Evolutionary conservation across 2,797 vertebrate species (phyloP), one percentile per base, ranked within the genome.

Genomic region (Peromyscus eremicus): DNA sequence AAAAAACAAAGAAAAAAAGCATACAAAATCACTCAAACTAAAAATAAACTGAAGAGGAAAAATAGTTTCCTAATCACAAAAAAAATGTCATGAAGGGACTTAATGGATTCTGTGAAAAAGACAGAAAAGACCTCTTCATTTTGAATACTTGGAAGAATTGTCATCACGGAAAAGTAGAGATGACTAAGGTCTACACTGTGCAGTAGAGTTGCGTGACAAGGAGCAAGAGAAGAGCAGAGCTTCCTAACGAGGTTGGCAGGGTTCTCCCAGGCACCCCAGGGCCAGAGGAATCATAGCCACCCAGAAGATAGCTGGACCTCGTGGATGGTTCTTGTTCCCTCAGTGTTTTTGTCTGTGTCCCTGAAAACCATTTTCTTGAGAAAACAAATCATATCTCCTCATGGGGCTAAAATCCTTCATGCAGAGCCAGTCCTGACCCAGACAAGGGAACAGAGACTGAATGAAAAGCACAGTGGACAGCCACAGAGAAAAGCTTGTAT

Each of bases 101-200:
- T 19, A 87, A 95, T 86, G 77, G 92, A 86, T 95, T 97, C 94
- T 55, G 91, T 97, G 92, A 85, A 95, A 96, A 37, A 62, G n/a
- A 21, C 21, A 52, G 16, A 12, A 2, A 98, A 96, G 32, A 0
- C 9, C 96, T 97, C 97, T 96, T 97, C 83, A 97, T 97, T 97
- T 97, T 97, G 97, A 98, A 64, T 96, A 87, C 94, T 97, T 96
- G 95, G 97, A 97, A 94, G 96, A 98, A 90, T 91, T 97, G 94
- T 97, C 96, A 87, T 93, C 95, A 0, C 57, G 68, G 91, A 89
- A 95, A 96, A 97, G 89, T 91, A 80, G 84, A 95, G 97, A 95
- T 90, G 97, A 92, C 0, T 77, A 82, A 95, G 97, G 97, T 95
- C 89, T 81, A 95, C 49, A 7, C 71, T 77, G 6, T 64, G 79